phyloP scores from a whole-genome alignment of 2,113 vertebrate species.

The Pristiophorus japonicus region DNA sequence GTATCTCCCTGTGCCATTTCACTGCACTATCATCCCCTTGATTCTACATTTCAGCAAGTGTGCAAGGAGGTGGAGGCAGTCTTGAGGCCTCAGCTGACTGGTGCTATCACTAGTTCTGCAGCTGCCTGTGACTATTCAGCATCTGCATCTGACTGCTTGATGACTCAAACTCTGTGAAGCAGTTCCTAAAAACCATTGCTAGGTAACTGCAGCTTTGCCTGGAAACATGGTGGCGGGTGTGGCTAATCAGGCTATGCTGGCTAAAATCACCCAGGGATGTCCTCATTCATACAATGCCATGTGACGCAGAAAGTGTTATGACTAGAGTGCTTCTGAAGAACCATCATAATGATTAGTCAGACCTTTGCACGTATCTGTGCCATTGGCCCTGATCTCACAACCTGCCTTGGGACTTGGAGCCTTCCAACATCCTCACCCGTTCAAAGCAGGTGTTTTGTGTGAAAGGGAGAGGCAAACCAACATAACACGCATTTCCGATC shows the following conservation, averaged over 20 bases:
- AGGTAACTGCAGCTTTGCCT: background rate
- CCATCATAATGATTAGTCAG: background rate
- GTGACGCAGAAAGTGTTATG: background rate
- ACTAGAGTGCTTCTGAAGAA: background rate
- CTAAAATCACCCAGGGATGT: no score
- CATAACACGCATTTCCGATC: background rate
- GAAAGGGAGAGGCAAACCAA: background rate
- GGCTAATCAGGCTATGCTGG: background rate
- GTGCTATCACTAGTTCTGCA: background rate
- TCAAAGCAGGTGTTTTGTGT: background rate
- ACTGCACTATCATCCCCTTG: background rate
- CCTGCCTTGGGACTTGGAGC: background rate
- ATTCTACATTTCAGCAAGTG: background rate
- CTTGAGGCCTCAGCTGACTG: background rate
- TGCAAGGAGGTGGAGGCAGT: background rate
- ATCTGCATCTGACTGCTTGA: background rate
- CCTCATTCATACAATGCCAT: background rate
- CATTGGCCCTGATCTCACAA: background rate
- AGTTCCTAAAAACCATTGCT: background rate
- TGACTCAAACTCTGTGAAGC: background rate
- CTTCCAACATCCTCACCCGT: background rate
- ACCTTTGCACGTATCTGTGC: background rate
- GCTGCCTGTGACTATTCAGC: background rate
- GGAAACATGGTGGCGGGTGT: background rate
- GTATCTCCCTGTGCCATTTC: background rate